Conservation (phyloP, 2,888 invertebrate species). For the Eretmocerus hayati region DNA sequence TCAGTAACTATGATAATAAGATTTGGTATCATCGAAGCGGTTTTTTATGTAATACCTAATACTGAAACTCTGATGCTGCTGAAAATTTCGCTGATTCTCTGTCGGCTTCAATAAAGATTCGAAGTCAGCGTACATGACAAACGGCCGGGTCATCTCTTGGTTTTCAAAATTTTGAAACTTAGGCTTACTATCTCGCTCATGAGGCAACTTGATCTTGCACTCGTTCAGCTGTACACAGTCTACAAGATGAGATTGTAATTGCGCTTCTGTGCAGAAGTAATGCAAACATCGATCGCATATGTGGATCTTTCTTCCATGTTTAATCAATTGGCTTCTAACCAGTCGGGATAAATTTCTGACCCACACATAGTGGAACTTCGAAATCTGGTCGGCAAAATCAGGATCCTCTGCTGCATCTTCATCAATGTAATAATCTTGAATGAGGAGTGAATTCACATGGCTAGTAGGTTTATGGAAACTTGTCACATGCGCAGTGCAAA, state of each 20-base stretch:
- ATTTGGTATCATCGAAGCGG: slow-evolving; percentile 21
- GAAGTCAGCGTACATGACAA: slow-evolving; percentile 10
- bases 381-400: background rate
- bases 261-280: background rate
- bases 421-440: background rate
- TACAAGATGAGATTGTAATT: background rate
- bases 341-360: background rate
- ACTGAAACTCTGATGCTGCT: background rate
- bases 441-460: slow-evolving; percentile 9
- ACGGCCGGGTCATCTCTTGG: slow-evolving; percentile 6
- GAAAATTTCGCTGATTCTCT: background rate
- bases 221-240: background rate
- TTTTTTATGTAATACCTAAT: background rate
- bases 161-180: slow-evolving; percentile 10
- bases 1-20: slow-evolving; percentile 8
- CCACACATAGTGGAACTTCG: background rate
- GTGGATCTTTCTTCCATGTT: background rate
- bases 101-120: background rate
- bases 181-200: slow-evolving; percentile 1
- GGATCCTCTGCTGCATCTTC: background rate
- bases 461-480: slow-evolving; percentile 4
- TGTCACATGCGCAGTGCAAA: slow-evolving; percentile 6
- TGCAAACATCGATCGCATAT: slow-evolving; percentile 7
- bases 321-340: background rate
- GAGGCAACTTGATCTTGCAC: slow-evolving; percentile 1